Base-by-base conservation (phyloP, 2,797 vertebrate species). In the Apodemus agrarius region DNA sequence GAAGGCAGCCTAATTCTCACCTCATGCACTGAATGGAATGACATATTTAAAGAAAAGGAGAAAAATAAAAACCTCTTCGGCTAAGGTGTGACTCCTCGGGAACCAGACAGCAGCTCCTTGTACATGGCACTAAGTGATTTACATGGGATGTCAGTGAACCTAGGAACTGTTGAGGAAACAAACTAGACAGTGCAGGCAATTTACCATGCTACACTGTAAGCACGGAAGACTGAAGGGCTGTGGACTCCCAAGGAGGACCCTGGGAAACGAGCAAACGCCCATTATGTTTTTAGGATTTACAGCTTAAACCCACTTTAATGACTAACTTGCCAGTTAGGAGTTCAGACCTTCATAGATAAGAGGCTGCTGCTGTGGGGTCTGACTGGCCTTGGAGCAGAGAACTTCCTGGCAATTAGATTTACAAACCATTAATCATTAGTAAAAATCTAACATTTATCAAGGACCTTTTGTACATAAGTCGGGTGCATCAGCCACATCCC, bases 341-440 rank as follows among this genome's bases (percentile, higher is more conserved):
- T 67, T 63, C 92, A 65, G 83, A 0, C 26, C 74, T 3, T 81
- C 69, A 8, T 65, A 85, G 57, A 24, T 91, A 78, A 59, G 17
- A 91, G 75, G 16, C 57, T 63, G 87, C 78, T 86, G 2, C 80
- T 52, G 0, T 88, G 46, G n/a, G 40, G 40, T 86, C 63, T 74
- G 12, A 49, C 29, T 94, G 26, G 59, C 79, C 61, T 93, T 79
- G 40, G 40, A 65, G 78, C 67, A 91, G 12, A 95, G 88, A 93
- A 93, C 31, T 97, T 90, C 54, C 31, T 92, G 37, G 83, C 96
- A 67, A 81, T 78, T 67, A 91, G 29, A 61, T 79, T 91, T 57
- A 69, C 43, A 95, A 76, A 69, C 69, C 43, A 88, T 80, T 75
- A 37, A 91, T 93, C 74, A 61, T 88, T 93, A 46, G 59, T 93